Evolutionary conservation across 2,113 vertebrate genomes (phyloP).

Genomic region (Aegypius monachus): DNA sequence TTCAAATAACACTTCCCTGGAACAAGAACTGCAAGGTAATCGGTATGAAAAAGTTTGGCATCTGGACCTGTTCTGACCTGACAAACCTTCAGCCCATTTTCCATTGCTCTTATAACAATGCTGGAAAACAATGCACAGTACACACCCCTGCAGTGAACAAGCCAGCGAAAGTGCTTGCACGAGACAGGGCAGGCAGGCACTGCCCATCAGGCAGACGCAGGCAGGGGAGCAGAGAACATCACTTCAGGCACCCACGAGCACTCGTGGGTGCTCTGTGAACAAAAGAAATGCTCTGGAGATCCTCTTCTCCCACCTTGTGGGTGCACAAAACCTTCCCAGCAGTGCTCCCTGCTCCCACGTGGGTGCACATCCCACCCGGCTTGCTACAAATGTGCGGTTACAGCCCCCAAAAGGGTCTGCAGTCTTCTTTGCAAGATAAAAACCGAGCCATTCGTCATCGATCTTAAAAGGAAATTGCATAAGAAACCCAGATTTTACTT

Average conservation of each 20-base stretch:
- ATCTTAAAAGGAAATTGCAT: background rate
- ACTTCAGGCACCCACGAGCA: background rate
- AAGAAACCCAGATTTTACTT: background rate
- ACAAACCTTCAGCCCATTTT: background rate
- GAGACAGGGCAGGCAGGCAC: background rate
- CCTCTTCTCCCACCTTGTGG: background rate
- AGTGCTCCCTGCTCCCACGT: background rate
- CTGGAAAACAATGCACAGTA: background rate
- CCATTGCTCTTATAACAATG: background rate
- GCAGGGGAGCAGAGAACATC: background rate
- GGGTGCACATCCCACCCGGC: background rate
- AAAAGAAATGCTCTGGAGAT: fast-evolving
- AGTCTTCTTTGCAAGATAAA: background rate
- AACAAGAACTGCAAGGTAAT: background rate
- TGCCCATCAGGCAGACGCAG: background rate
- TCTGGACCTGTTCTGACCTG: background rate
- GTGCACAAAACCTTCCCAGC: background rate
- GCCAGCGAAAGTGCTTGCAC: fast-evolving
- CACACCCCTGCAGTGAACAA: background rate
- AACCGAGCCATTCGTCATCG: fast-evolving
- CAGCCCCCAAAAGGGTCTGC: background rate
- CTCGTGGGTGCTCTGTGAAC: fast-evolving
- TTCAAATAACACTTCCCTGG: background rate
- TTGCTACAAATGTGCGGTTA: fast-evolving
- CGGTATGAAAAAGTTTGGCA: background rate